Percentiles rank a stretch among this genome's conserved stretches.
phyloP scores from a whole-genome alignment of 2,797 vertebrate species.

The Lophius americanus region DNA sequence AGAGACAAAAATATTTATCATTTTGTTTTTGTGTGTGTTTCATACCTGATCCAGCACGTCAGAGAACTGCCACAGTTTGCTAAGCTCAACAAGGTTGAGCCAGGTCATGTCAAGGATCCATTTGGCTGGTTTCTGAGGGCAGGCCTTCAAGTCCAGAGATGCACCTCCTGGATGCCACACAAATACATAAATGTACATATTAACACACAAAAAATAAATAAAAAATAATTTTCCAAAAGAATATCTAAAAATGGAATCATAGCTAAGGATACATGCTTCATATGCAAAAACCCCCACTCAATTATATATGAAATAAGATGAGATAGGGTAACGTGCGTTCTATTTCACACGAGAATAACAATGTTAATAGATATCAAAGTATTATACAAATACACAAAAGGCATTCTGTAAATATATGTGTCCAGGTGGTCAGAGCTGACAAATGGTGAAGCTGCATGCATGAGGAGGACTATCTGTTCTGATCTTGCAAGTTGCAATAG shows the following conservation, averaged over 20 bases:
- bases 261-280: not conserved
- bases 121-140: constrained; percentile 91
- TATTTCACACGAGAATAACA: constrained; percentile 1
- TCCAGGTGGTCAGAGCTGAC: constrained; percentile 33
- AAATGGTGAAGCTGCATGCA: constrained; percentile 59
- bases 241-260: not conserved
- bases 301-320: too few species aligned
- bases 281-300: not conserved
- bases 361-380: not conserved
- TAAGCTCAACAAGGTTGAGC: constrained; percentile 95
- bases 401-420: constrained; percentile 15
- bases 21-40: constrained; percentile 2
- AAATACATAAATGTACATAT: constrained; percentile 16
- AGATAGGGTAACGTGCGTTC: too few species aligned
- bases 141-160: constrained; percentile 93
- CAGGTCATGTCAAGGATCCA: constrained; percentile 98
- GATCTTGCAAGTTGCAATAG: constrained; percentile 29
- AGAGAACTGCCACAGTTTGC: constrained; percentile 92
- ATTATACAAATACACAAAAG: not conserved
- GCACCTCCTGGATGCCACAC: constrained; percentile 86
- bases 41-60: constrained; percentile 90
- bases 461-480: constrained; percentile 39
- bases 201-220: not conserved
- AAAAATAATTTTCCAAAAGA: not conserved
- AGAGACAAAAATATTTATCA: constrained; percentile 5